Conservation (phyloP, 2,888 invertebrate species). For the Imbricaverruca yamaguchii region DNA sequence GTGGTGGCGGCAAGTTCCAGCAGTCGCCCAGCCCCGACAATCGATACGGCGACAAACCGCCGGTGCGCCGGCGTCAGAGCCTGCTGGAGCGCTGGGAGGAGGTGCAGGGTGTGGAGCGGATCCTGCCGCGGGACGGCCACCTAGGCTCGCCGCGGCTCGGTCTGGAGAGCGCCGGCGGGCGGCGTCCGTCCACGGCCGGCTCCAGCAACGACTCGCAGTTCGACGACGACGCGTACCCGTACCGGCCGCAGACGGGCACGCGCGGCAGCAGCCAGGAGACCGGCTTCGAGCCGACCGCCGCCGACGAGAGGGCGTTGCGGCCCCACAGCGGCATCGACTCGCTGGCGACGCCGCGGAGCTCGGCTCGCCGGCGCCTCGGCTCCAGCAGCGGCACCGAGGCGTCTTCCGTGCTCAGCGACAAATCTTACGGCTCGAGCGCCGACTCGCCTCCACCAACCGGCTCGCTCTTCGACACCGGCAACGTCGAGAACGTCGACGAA, state of each 20-base stretch:
- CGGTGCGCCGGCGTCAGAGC: not conserved
- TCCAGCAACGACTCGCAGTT: not conserved
- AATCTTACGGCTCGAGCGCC: not conserved
- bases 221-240: slow-evolving; percentile 14
- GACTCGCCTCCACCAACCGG: not conserved
- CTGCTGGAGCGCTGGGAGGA: slow-evolving; percentile 17
- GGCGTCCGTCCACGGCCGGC: not conserved
- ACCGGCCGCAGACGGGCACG: not conserved
- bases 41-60: not conserved
- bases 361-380: not conserved
- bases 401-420: not conserved
- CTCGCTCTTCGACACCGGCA: not conserved
- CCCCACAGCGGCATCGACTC: slow-evolving; percentile 4
- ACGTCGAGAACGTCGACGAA: slow-evolving; percentile 1
- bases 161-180: no score
- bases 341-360: not conserved
- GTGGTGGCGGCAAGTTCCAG: not conserved
- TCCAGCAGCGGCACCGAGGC: slow-evolving; percentile 2
- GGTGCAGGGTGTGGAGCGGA: not conserved
- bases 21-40: slow-evolving; percentile 9
- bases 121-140: not conserved
- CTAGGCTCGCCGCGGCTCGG: not conserved
- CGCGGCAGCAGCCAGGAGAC: slow-evolving; percentile 19
- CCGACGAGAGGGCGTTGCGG: not conserved
- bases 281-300: not conserved